phyloP scores from a whole-genome alignment of 2,113 vertebrate genomes.

The Orycteropus afer region DNA sequence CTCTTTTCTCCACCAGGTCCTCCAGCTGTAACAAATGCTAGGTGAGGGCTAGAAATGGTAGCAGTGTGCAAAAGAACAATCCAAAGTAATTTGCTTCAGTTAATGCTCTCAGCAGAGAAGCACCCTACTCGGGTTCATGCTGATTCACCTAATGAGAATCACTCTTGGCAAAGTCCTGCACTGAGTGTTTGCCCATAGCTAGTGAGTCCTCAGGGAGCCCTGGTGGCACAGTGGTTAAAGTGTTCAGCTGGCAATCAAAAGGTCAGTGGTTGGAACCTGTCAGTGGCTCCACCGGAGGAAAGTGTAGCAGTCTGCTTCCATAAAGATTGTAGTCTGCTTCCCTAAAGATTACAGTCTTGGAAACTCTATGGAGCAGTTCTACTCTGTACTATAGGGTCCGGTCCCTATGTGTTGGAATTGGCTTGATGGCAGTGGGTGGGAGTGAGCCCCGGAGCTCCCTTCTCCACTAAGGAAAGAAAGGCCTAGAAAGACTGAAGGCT shows the following conservation, averaged over 20 bases:
- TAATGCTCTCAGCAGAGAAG: constrained; percentile 43
- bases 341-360: too few relatives aligned
- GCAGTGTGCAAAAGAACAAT: background rate
- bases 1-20: background rate
- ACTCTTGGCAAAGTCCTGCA: constrained; percentile 5
- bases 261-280: background rate
- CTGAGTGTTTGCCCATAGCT: background rate
- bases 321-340: too few relatives aligned
- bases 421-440: background rate
- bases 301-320: too few relatives aligned
- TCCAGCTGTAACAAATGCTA: background rate
- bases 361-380: too few relatives aligned
- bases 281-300: background rate
- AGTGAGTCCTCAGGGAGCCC: too few relatives aligned
- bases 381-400: too few relatives aligned
- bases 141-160: background rate
- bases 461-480: background rate
- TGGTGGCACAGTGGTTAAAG: too few relatives aligned
- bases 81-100: background rate
- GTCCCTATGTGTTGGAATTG: background rate
- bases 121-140: background rate
- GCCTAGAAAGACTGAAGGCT: background rate
- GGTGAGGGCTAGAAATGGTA: background rate
- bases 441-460: background rate
- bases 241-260: background rate